Evolutionary conservation across 2,888 invertebrate species (phyloP).

Genomic region (Aelia acuminata): DNA sequence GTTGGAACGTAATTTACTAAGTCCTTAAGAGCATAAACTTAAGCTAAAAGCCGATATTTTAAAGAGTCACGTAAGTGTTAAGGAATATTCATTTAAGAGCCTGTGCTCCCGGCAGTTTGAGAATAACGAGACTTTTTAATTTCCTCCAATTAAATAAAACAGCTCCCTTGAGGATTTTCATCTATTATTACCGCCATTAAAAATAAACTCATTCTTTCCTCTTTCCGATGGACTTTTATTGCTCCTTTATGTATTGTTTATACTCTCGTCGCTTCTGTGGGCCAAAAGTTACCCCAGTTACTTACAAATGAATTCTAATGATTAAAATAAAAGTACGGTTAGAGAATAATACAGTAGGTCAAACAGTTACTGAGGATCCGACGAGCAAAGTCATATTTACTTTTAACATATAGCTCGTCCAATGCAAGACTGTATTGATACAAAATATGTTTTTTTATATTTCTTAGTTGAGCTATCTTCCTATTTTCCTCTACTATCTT

Average conservation of each 20-base stretch:
- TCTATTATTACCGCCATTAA: constrained; percentile 55
- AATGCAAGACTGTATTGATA: too few species aligned
- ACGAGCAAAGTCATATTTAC: too few species aligned
- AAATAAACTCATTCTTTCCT: constrained; percentile 50
- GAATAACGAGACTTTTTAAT: constrained; percentile 51
- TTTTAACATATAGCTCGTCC: too few species aligned
- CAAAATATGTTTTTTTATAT: too few species aligned
- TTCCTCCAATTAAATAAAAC: constrained; percentile 53
- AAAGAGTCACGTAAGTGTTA: constrained; percentile 37
- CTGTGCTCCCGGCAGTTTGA: background rate
- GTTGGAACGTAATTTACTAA: background rate
- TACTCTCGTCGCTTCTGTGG: background rate
- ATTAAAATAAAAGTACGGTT: background rate
- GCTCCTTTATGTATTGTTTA: background rate
- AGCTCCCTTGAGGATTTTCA: constrained; percentile 48
- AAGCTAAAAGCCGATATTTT: constrained; percentile 12
- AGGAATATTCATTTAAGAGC: constrained; percentile 2
- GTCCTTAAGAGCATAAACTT: background rate
- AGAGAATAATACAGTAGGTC: background rate
- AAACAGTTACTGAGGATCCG: too few species aligned
- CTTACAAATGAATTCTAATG: background rate
- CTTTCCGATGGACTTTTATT: constrained; percentile 45
- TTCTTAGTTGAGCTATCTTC: too few species aligned
- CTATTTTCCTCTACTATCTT: too few species aligned
- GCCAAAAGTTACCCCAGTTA: background rate